A percentile compares a stretch with the other conserved stretches of the same genome.
phyloP scores from a whole-genome alignment of 2,113 vertebrate genomes.

The Syrmaticus mikado region DNA sequence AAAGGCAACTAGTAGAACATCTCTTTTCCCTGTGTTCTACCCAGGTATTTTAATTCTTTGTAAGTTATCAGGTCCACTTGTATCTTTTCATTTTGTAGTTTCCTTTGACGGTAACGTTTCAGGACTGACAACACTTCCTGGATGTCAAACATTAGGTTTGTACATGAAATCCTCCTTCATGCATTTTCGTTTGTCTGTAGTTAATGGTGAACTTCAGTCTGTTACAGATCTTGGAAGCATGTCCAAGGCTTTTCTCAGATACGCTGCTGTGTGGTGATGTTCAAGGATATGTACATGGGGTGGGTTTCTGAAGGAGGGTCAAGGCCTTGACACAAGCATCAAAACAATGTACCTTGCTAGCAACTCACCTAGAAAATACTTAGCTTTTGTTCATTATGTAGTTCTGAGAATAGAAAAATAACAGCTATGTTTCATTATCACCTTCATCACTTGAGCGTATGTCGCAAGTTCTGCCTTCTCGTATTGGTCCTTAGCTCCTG shows the following conservation, averaged over 20 bases:
- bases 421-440: accelerated
- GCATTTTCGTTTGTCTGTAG: not conserved
- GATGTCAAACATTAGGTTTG: not conserved
- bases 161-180: not conserved
- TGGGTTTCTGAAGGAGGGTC: not conserved
- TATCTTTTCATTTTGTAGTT: not conserved
- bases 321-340: not conserved
- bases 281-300: not conserved
- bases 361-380: not conserved
- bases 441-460: accelerated
- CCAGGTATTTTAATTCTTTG: conserved; percentile 3
- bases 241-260: not conserved
- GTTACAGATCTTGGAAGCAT: not conserved
- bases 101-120: not conserved
- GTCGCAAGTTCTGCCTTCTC: not conserved
- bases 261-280: not conserved
- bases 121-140: not conserved
- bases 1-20: not conserved
- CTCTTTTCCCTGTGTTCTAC: accelerated
- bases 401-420: not conserved
- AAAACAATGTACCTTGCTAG: not conserved
- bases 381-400: not conserved
- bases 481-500: not conserved
- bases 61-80: not conserved
- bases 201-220: not conserved